Base-by-base conservation (phyloP, 2,113 vertebrate species). In the Laticauda laticaudata region DNA sequence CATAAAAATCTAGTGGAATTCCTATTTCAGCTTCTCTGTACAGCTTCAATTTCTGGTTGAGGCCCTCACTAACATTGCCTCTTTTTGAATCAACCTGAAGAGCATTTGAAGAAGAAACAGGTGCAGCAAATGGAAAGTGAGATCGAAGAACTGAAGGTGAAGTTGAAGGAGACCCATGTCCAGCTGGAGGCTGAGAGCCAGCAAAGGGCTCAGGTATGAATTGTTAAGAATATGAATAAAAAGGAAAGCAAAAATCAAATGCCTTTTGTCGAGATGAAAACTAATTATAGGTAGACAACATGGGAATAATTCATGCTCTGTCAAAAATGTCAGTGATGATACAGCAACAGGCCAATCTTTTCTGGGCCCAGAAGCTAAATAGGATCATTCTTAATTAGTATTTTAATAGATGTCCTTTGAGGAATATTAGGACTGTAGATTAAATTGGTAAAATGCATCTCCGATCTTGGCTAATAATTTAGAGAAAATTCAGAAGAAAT, bases 101-200 rank as follows among this genome's bases (percentile, higher is more conserved):
- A 97, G 93, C 96, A 95, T 81, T 96, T 96, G 94, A 97, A 97
- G 94, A 95, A 91, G 92, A 95, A 94, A 92, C 96, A 97, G 88
- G 95, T 97, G 53, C 94, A 96, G 89, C 92, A 96, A 86, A 93
- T 98, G 95, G 97, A 98, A 92, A 95, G 96, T 0, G 94, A 97
- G 39, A 93, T 98, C 64, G 94, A 97, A 89, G 97, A 98, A 87
- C 96, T 98, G 87, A 97, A 94, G 89, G 96, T 92, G 26, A 97
- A 97, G 91, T 95, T 98, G 39, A 92, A 18, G 93, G 92, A 97
- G 93, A 97, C 88, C 8, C 97, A 97, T 39, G 94, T 89, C 43
- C 97, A 96, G 64, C 97, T 98, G 93, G 96, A 97, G 92, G 94
- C 69, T 0, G 97, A 97, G 90, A 96, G 94, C 43, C 94, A 95